Evolutionary conservation across 2,797 vertebrate genomes (phyloP), one percentile per base, ranked within the genome.

Genomic region (Amblyopsis hoosieri): DNA sequence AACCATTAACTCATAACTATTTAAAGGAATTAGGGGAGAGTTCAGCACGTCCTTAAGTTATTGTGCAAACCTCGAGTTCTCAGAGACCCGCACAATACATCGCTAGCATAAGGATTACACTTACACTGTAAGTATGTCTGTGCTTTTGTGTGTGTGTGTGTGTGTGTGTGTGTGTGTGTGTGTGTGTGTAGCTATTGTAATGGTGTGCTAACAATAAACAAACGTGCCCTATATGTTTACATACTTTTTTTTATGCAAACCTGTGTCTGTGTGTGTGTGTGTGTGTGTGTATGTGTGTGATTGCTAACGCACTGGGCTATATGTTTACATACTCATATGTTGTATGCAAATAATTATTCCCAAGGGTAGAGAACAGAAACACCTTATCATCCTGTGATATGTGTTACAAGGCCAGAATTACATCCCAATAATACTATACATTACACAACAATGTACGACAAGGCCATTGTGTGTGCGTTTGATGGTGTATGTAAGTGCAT

Each of bases 1-100:
- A 94, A 82, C 90, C 62, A 89, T 92, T 94, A 93, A 93, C 91
- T 93, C 66, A 86, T 92, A 93, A 93, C 95, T 96, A 96, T 97
- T 97, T 95, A 94, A 96, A 95, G 94, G 90, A 96, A 94, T 92
- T 88, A 85, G 88, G 92, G 85, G 90, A 96, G 94, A 95, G 96
- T 95, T 98, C 93, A 29, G 23, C 23, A 93, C 83, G 94, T 94
- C 94, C 94, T 96, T 90, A 93, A 89, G 94, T 82, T 93, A 90
- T 94, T 91, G 91, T 93, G 89, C 88, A 94, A 92, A 94, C 90
- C 64, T 68, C 72, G 86, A 91, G 94, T 95, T 96, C 94, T 92
- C 94, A 94, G 92, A 92, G 89, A 95, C 91, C 85, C 61, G 8
- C 77, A 78, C 76, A 89, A 90, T 91, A 82, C 90, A 88, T 85